Conservation (phyloP, 2,888 invertebrate genomes). For the Candidula unifasciata region DNA sequence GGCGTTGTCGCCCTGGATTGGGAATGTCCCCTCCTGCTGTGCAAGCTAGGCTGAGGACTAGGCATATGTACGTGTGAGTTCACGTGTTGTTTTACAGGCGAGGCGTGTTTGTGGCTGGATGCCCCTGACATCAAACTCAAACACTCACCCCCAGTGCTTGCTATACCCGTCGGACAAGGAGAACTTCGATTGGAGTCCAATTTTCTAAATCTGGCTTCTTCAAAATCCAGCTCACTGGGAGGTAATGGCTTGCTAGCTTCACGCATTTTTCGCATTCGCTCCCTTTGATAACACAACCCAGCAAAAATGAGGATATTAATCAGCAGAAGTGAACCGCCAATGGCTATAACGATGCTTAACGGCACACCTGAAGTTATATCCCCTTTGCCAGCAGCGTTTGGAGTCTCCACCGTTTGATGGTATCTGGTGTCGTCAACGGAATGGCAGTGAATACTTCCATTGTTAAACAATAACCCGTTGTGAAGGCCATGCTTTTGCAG, state of each 20-base stretch:
- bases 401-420: constrained; percentile 41
- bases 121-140: constrained; percentile 43
- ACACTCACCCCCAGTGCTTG: constrained; percentile 29
- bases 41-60: constrained; percentile 46
- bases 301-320: constrained; percentile 95
- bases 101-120: constrained; percentile 13
- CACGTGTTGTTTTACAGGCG: constrained; percentile 12
- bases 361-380: constrained; percentile 63
- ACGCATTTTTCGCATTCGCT: constrained; percentile 70
- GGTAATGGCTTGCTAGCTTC: constrained; percentile 52
- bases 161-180: constrained; percentile 26
- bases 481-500: background rate
- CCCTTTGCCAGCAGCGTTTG: constrained; percentile 22
- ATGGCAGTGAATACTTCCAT: background rate
- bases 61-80: constrained; percentile 49
- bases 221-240: constrained; percentile 51
- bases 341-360: constrained; percentile 84
- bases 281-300: constrained; percentile 91
- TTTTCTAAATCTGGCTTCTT: constrained; percentile 54
- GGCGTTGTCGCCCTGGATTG: constrained; percentile 34
- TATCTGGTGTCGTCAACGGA: background rate
- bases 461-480: constrained; percentile 16
- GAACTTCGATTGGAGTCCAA: constrained; percentile 54
- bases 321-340: constrained; percentile 93
- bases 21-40: constrained; percentile 32